Evolutionary conservation across 2,888 invertebrate genomes (phyloP).

Genomic region (Drosophila dives): DNA sequence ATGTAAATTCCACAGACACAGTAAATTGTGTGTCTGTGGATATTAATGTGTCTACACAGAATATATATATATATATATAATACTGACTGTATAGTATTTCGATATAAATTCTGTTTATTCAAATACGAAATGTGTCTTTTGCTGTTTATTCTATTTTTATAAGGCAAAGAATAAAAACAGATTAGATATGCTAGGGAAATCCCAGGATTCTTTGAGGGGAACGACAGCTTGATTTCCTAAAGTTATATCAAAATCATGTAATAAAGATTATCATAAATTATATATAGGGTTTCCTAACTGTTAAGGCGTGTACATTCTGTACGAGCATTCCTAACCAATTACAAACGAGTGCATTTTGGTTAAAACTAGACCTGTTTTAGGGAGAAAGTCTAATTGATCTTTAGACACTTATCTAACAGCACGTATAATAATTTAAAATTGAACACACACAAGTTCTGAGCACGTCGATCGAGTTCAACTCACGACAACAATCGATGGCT

Average conservation of each 20-base stretch:
- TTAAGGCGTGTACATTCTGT: background rate
- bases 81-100: background rate
- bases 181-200: background rate
- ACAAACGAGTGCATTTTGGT: too few relatives aligned
- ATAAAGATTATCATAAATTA: background rate
- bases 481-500: conserved; percentile 29
- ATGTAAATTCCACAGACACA: background rate
- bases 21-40: background rate
- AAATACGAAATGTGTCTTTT: background rate
- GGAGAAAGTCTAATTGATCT: background rate
- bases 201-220: too few relatives aligned
- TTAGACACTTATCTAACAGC: background rate
- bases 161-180: background rate
- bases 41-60: background rate
- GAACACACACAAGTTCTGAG: conserved; percentile 6
- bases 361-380: background rate
- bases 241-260: background rate
- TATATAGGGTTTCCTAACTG: background rate
- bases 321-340: background rate
- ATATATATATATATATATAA: background rate
- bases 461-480: conserved; percentile 4
- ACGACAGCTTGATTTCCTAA: too few relatives aligned
- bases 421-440: conserved; percentile 2
- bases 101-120: background rate
- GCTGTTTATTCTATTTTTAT: background rate